Percentiles rank a stretch among this genome's conserved stretches.
phyloP scores from a whole-genome alignment of 1,140 invertebrate species.

The Gryllus bimaculatus region DNA sequence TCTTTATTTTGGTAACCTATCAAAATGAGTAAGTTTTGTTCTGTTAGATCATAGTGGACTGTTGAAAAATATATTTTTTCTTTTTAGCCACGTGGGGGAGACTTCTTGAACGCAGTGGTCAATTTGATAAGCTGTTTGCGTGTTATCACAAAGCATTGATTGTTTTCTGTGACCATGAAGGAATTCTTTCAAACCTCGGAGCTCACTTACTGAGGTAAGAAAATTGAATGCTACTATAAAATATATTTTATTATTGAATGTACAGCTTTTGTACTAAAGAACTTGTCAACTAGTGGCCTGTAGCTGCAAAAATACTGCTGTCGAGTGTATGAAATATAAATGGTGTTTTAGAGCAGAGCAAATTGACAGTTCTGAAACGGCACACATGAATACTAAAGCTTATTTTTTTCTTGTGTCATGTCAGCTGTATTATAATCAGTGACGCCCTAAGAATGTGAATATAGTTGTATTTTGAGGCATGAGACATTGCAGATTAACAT shows the following conservation, averaged over 20 bases:
- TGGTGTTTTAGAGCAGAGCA: background rate
- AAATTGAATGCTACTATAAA: background rate
- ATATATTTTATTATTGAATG: background rate
- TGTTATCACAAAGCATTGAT: slow-evolving; percentile 37
- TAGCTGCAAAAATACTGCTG: background rate
- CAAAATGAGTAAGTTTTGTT: background rate
- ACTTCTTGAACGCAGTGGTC: slow-evolving; percentile 22
- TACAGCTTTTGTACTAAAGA: background rate
- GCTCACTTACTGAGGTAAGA: slow-evolving; percentile 37
- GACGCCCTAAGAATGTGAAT: too few species aligned
- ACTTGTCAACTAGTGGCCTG: background rate
- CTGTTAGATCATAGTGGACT: background rate
- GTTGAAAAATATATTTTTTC: background rate
- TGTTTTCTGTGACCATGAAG: slow-evolving; percentile 33
- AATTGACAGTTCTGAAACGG: too few species aligned
- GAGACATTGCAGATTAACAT: too few species aligned
- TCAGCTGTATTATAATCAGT: too few species aligned
- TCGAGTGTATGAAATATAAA: background rate
- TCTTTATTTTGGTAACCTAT: too few species aligned
- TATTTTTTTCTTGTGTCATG: too few species aligned
- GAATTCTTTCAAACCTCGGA: slow-evolving; percentile 34
- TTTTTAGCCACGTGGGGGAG: slow-evolving; percentile 21
- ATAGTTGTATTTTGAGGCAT: too few species aligned
- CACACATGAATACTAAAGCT: too few species aligned
- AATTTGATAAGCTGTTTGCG: slow-evolving; percentile 32